Base-by-base conservation (phyloP, 2,797 vertebrate genomes). In the Tympanoctomys barrerae region DNA sequence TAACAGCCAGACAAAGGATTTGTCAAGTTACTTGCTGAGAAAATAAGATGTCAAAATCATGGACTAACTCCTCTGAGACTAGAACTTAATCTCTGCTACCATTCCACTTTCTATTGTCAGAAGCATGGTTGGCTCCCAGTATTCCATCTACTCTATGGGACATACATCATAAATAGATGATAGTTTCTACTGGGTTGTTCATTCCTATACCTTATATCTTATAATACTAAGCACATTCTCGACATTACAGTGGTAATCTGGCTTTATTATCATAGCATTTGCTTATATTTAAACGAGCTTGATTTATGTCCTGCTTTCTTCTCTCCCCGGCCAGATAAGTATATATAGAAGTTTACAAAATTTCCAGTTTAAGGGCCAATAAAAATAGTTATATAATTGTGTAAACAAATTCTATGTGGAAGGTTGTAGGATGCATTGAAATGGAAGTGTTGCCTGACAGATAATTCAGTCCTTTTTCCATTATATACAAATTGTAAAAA, bases 281-380 rank as follows among this genome's bases (percentile, higher is more conserved):
- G 61, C 26, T 94, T 83, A 7, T 57, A 61, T 2, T 46, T 64
- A 82, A 91, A 71, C 4, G 79, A 87, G 81, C 49, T 79, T 62
- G n/a, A 79, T 49, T 62, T 66, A 31, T 57, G 6, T 70, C 83
- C 70, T 82, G 64, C 46, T n/a, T 11, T 81, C 18, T 24, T 94
- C 9, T 77, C 78, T 80, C 19, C 28, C 59, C 64, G 85, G 42
- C 54, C 75, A 85, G 70, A 87, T 36, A 89, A 36, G 46, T 80
- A 57, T 61, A 4, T 21, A 26, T 13, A 75, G 78, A 73, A 88
- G 54, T 85, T 52, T 1, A 73, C 68, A 52, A 59, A 61, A 90
- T 70, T 79, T 86, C 42, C 13, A 78, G 7, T 21, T 59, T 83
- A 88, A 70, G 39, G 83, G 7, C 83, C 75, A 59, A 2, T 68